A percentile compares a stretch with the other conserved stretches of the same genome.
These are phyloP conservation scores for Myathropa florea DNA, from an alignment of 2,888 invertebrate species.

Conservation along the genomic window DNA sequence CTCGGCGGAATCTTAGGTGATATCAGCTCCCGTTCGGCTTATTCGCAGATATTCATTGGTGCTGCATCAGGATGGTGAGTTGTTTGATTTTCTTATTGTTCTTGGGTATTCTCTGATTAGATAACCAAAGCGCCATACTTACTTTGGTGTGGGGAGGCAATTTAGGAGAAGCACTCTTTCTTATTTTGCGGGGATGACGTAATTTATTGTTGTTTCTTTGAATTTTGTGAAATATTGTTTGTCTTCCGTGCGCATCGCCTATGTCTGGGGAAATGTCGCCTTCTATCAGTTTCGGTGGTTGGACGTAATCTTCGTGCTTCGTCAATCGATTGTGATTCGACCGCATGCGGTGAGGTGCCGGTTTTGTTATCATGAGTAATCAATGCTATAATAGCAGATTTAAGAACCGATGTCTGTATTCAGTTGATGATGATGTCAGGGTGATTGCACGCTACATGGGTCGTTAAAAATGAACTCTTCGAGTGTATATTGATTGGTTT, in stretches of 20 bases:
- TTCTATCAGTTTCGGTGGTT: not conserved
- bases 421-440: constrained; percentile 23
- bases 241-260: not conserved
- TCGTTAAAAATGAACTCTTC: not conserved
- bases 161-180: constrained; percentile 2
- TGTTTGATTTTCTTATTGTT: not conserved
- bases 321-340: not conserved
- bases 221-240: not conserved
- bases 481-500: not conserved
- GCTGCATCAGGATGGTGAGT: constrained; percentile 93
- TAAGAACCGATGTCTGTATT: not conserved
- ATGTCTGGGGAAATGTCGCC: not conserved
- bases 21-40: constrained; percentile 91
- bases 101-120: constrained; percentile 35
- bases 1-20: constrained; percentile 89
- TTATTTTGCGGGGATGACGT: constrained; percentile 45
- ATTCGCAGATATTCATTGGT: constrained; percentile 93
- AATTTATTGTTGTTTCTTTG: constrained; percentile 14
- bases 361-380: constrained; percentile 19
- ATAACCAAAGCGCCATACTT: constrained; percentile 5
- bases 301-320: not conserved
- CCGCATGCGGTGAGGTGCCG: not conserved
- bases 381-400: not conserved
- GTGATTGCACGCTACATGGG: constrained; percentile 20
- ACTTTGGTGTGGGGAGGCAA: not conserved